A percentile compares a stretch with the other conserved stretches of the same genome.
phyloP scores from a whole-genome alignment of 2,888 invertebrate genomes.

The Watsonalla binaria region DNA sequence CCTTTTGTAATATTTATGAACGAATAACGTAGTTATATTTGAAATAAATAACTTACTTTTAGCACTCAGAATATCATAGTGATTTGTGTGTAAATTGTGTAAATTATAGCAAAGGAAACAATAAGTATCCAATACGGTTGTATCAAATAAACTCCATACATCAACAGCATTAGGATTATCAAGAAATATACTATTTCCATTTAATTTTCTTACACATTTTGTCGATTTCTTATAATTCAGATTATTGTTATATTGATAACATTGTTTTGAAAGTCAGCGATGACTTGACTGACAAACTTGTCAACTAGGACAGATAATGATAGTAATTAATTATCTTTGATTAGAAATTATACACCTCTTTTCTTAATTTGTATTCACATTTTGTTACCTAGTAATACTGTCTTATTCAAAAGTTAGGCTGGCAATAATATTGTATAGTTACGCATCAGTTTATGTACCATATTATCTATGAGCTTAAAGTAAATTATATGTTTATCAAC shows the following conservation, averaged over 20 bases:
- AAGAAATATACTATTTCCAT: conserved; percentile 68
- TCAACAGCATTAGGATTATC: conserved; percentile 35
- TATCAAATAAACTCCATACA: conserved; percentile 50
- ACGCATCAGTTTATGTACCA: too few species aligned
- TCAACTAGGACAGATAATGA: not conserved
- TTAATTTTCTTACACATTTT: conserved; percentile 42
- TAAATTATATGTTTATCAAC: too few species aligned
- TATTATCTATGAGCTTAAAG: too few species aligned
- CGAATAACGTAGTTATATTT: too few species aligned
- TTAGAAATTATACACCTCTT: not conserved
- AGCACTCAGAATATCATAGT: conserved; percentile 34
- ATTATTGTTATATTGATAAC: conserved; percentile 5
- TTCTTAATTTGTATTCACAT: too few species aligned
- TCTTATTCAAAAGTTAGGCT: too few species aligned
- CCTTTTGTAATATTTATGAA: too few species aligned
- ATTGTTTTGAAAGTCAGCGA: not conserved
- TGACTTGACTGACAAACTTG: not conserved
- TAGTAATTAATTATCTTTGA: not conserved
- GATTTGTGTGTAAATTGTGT: conserved; percentile 44
- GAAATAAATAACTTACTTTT: not conserved
- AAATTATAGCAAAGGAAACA: conserved; percentile 36
- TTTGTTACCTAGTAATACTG: too few species aligned
- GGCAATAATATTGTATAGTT: too few species aligned
- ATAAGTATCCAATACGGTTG: conserved; percentile 61
- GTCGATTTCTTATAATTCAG: conserved; percentile 13